A percentile compares a stretch with the other conserved stretches of the same genome.
These are phyloP conservation scores for Sinosuthora webbiana DNA, from an alignment of 2,113 vertebrate species.

Conservation along the genomic window DNA sequence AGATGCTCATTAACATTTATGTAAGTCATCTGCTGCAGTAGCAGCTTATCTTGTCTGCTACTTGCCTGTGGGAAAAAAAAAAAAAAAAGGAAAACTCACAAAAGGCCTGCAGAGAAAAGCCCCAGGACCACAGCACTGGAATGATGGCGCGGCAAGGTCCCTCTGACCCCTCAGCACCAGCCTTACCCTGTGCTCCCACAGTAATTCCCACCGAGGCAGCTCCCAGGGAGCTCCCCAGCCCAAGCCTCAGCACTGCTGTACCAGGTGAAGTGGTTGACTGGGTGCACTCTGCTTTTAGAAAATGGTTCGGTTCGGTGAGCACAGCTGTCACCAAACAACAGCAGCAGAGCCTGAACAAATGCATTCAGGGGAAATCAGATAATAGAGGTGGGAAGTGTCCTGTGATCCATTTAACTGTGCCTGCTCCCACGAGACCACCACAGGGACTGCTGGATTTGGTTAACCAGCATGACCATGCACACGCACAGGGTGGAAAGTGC, in stretches of 20 bases:
- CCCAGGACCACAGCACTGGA: background rate
- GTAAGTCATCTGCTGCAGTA: conserved; percentile 22
- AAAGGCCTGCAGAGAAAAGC: background rate
- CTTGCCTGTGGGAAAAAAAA: background rate
- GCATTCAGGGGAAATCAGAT: conserved; percentile 26
- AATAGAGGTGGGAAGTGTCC: conserved; percentile 51
- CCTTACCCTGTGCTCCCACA: background rate
- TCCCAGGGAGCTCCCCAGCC: background rate
- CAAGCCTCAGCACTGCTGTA: background rate
- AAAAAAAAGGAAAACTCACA: background rate
- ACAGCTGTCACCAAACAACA: conserved; percentile 56
- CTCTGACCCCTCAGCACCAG: background rate
- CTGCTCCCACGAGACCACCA: conserved; percentile 8
- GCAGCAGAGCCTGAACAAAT: conserved; percentile 34
- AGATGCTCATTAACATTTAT: conserved; percentile 43
- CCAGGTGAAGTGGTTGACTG: conserved; percentile 35
- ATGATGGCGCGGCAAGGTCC: background rate
- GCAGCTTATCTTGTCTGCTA: conserved; percentile 5
- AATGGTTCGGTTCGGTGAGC: conserved; percentile 55
- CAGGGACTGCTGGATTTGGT: background rate
- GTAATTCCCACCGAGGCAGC: background rate
- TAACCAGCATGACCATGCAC: background rate
- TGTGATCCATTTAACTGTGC: conserved; percentile 53
- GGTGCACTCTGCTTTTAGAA: background rate
- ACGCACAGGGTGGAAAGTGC: fast-evolving